These are phyloP conservation scores for Kryptolebias ocellatus DNA, from an alignment of 2,797 vertebrate species.

Conservation along the genomic window DNA sequence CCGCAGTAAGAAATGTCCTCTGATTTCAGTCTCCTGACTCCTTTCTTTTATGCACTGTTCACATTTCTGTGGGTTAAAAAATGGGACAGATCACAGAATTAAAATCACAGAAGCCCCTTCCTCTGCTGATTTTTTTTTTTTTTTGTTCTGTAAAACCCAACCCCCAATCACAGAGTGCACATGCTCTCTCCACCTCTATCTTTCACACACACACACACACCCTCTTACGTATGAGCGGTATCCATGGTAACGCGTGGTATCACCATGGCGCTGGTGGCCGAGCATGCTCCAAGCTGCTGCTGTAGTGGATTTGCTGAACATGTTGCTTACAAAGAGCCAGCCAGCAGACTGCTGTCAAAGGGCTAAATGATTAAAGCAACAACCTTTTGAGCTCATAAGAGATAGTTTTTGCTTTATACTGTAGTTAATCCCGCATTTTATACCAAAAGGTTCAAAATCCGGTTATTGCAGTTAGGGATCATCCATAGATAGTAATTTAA, in stretches of 20 bases:
- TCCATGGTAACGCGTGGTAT: conserved; percentile 81
- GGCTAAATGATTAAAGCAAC: conserved; percentile 38
- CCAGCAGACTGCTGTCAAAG: conserved; percentile 41
- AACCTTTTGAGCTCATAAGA: conserved; percentile 37
- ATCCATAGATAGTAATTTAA: conserved; percentile 32
- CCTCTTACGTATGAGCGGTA: conserved; percentile 77
- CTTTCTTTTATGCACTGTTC: conserved; percentile 23
- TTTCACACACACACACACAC: conserved; percentile 43
- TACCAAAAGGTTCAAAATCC: conserved; percentile 29
- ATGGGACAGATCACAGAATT: conserved; percentile 37
- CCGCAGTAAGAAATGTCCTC: conserved; percentile 7
- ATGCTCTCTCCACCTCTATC: conserved; percentile 32
- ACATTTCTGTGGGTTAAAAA: conserved; percentile 21
- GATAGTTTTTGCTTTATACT: conserved; percentile 22
- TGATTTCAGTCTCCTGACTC: conserved; percentile 33
- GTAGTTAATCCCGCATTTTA: conserved; percentile 20
- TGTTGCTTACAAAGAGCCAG: conserved; percentile 43
- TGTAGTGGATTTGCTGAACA: conserved; percentile 66
- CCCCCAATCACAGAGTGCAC: conserved; percentile 55
- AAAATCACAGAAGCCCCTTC: conserved; percentile 2
- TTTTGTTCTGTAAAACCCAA: conserved; percentile 58
- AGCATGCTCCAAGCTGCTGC: conserved; percentile 61
- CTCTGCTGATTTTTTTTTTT: conserved; percentile 14
- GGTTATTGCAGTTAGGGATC: conserved; percentile 3
- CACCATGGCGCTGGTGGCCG: conserved; percentile 68